phyloP scores from a whole-genome alignment of 2,113 vertebrate genomes.

The Nansenia antarctica region DNA sequence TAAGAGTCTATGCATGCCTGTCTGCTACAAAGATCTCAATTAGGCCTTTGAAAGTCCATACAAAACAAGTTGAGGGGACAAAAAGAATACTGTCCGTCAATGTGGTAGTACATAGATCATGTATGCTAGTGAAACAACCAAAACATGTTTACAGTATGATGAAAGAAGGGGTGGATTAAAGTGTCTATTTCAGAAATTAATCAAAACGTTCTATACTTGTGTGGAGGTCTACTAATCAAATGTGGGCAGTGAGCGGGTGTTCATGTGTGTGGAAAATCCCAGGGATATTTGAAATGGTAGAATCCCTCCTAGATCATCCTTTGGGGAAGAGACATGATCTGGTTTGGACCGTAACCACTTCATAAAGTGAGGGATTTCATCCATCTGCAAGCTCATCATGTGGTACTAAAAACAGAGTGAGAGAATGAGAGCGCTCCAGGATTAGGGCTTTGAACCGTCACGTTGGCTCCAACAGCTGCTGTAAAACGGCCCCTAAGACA shows the following conservation, averaged over 20 bases:
- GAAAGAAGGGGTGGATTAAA: too few relatives aligned
- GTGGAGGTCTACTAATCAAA: too few relatives aligned
- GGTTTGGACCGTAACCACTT: conserved; percentile 13
- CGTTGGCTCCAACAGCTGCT: conserved; percentile 69
- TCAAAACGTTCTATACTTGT: too few relatives aligned
- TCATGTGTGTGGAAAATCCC: background rate
- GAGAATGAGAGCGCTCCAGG: conserved; percentile 35
- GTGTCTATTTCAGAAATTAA: too few relatives aligned
- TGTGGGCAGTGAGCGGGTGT: background rate
- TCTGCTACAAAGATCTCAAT: background rate
- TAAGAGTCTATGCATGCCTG: conserved; percentile 14
- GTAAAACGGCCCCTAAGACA: conserved; percentile 41
- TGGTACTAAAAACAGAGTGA: conserved; percentile 53
- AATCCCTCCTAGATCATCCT: conserved; percentile 21
- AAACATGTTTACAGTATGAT: too few relatives aligned
- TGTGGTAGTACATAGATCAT: too few relatives aligned
- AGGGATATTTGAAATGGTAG: background rate
- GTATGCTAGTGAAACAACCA: too few relatives aligned
- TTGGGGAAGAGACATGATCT: conserved; percentile 17
- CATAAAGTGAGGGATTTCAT: background rate
- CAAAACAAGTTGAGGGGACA: background rate
- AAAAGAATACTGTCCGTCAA: too few relatives aligned
- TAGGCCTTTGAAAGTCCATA: conserved; percentile 10
- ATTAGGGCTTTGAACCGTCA: conserved; percentile 56
- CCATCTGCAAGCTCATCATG: conserved; percentile 27